Base-by-base conservation (phyloP, 2,888 invertebrate genomes). In the Koerneria pararmatus region DNA sequence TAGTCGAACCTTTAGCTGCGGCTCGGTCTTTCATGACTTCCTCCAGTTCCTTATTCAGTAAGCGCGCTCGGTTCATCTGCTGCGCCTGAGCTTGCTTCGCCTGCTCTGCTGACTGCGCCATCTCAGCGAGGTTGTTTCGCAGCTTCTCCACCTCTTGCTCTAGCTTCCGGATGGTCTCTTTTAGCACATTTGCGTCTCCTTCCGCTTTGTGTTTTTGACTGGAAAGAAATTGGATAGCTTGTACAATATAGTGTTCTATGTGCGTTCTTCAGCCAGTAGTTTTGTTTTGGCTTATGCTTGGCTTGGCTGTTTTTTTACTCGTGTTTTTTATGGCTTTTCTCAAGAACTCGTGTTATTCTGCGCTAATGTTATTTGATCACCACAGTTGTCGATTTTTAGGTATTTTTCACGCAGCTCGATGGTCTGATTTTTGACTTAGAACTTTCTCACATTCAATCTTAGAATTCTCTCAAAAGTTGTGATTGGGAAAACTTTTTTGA, bases 131-230 rank as follows among this genome's bases (percentile, higher is more conserved):
- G 64, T 80, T 80, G 37, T 71, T 79, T 41, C 73, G 68, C 31
- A 79, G 67, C 58, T 76, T 80, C 41, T 82, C 80, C 41, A 80
- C 60, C 56, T 82, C 80, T 49, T 76, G 71, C 53, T 82, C 79
- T 22, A 77, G 71, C 64, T 82, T 82, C 59, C 80, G 74, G 32
- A 78, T 77, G 27, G 75, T 73, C 65, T 82, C 82, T 62, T 80
- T 78, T 37, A 78, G 70, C 31, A 67, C 66, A 61, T 76, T 70
- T 34, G 74, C 54, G n/a, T 80, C 78, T 22, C 71, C 74, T 37
- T 82, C 82, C 22, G 77, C 59, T 63, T 82, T 81, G 63, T 74
- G 73, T 37, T 82, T 82, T 46, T 77, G 76, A 58, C 77, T 80
- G 60, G 69, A 78, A 75, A 37, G 6, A 11, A 6, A 37, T 62